Evolutionary conservation across 2,888 invertebrate species (phyloP).

Genomic region (Eristalis arbustorum): DNA sequence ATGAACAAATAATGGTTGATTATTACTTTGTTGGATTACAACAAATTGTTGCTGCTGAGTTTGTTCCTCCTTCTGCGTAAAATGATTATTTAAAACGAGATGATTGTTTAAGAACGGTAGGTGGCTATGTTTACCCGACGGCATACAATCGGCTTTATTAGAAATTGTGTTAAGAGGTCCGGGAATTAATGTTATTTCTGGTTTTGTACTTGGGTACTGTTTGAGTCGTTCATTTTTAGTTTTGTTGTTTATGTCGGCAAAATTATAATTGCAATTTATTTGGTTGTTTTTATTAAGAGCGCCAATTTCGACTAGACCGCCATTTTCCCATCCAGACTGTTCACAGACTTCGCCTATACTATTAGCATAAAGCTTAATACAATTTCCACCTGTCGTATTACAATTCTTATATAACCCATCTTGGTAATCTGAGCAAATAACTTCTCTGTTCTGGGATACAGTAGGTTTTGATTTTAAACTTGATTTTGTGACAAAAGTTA

Average conservation of each 20-base stretch:
- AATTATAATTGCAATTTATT: background rate
- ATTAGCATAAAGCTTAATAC: background rate
- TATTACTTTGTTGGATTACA: conserved; percentile 80
- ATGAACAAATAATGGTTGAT: conserved; percentile 86
- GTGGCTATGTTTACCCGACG: conserved; percentile 8
- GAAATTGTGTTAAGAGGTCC: background rate
- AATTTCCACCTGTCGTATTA: background rate
- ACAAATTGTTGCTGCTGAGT: conserved; percentile 73
- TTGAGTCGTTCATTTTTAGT: conserved; percentile 16
- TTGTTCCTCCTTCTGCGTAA: conserved; percentile 69
- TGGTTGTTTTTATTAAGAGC: conserved; percentile 1
- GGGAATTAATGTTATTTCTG: conserved; percentile 61
- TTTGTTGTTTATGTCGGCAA: background rate
- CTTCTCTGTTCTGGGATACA: conserved; percentile 16
- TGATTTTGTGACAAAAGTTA: background rate
- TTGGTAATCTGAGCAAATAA: background rate
- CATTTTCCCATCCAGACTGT: background rate
- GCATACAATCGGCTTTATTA: background rate
- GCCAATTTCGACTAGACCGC: background rate
- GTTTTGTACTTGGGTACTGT: conserved; percentile 28
- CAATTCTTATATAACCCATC: background rate
- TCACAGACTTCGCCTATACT: background rate
- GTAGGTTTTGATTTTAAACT: background rate
- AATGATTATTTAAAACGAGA: conserved; percentile 32
- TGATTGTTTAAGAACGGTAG: conserved; percentile 35